phyloP scores from a whole-genome alignment of 2,113 vertebrate genomes.

The Callipepla squamata region DNA sequence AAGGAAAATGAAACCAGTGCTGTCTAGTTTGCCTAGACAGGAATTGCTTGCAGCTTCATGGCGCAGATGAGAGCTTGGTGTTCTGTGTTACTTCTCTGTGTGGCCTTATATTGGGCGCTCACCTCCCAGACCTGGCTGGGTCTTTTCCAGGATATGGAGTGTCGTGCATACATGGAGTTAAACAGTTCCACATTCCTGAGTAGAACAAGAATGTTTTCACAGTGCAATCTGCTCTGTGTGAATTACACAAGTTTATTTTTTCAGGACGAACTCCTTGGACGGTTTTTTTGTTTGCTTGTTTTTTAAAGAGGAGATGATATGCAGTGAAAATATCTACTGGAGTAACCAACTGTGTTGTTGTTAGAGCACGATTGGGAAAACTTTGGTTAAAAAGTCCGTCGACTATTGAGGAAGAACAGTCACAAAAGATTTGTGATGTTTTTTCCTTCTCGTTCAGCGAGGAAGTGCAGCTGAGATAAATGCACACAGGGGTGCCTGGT shows the following conservation, averaged over 20 bases:
- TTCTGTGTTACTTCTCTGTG: background rate
- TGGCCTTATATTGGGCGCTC: background rate
- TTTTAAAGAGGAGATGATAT: constrained; percentile 46
- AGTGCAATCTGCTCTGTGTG: constrained; percentile 50
- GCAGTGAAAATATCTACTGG: constrained; percentile 21
- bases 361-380: background rate
- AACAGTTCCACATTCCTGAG: constrained; percentile 53
- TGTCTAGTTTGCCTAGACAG: rapidly evolving
- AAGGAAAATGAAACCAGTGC: background rate
- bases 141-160: constrained; percentile 1
- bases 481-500: background rate
- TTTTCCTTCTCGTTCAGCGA: background rate
- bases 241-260: constrained; percentile 63
- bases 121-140: background rate
- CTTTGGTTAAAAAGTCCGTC: background rate
- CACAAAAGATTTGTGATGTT: background rate
- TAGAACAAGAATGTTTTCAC: constrained; percentile 56
- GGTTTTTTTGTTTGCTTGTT: background rate
- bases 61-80: background rate
- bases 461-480: background rate
- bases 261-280: constrained; percentile 13
- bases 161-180: background rate
- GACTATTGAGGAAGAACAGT: background rate
- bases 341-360: background rate
- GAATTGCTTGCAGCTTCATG: background rate